These are phyloP conservation scores for Meles meles DNA, from an alignment of 2,113 vertebrate genomes.

Conservation along the genomic window DNA sequence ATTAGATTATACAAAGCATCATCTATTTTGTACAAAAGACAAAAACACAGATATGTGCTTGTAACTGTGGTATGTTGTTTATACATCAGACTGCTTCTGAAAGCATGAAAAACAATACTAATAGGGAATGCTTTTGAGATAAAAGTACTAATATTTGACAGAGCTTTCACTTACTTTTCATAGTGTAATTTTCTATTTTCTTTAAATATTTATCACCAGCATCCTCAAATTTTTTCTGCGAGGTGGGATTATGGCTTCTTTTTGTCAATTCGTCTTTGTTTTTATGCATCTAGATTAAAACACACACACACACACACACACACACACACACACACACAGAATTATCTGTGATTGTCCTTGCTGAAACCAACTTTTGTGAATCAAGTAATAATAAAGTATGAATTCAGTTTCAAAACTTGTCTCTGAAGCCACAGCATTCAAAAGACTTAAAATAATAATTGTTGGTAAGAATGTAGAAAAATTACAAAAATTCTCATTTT, in stretches of 20 bases:
- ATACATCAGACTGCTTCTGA: neutral
- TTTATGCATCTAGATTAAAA: neutral
- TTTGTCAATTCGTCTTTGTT: neutral
- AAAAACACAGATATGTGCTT: neutral
- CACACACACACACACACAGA: neutral
- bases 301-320: neutral
- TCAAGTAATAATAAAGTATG: neutral
- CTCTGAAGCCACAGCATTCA: neutral
- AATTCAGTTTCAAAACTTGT: neutral
- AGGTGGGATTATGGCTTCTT: neutral
- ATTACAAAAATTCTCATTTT: neutral
- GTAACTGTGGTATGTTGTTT: neutral
- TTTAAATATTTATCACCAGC: neutral
- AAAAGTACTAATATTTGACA: neutral
- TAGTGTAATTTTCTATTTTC: neutral
- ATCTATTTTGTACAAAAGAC: neutral
- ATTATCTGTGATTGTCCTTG: neutral
- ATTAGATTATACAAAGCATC: neutral
- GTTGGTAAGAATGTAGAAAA: neutral
- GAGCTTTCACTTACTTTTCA: neutral
- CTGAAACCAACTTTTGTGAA: neutral
- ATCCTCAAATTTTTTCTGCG: neutral
- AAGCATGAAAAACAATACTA: neutral
- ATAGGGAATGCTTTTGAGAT: neutral
- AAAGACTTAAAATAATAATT: neutral